Base-by-base conservation (phyloP, 2,113 vertebrate genomes). In the Pogona vitticeps region DNA sequence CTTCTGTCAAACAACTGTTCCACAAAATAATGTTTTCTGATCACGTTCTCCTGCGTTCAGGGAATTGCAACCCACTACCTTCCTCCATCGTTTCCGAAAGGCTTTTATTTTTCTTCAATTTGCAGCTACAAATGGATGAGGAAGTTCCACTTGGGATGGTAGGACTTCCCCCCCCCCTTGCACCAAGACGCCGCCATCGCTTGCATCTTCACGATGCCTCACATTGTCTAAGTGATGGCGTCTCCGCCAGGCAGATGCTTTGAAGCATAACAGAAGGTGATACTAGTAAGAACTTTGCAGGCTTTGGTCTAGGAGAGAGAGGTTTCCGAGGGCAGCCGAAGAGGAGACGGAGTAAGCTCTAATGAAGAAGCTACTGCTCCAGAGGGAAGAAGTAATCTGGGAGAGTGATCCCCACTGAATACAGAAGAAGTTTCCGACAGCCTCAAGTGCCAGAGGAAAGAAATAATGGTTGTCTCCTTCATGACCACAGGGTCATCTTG, bases 21-120 rank as follows among this genome's bases (percentile, higher is more conserved):
- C 83, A 87, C 85, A 90, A 94, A 94, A 94, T 61, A 91, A 86
- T 13, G 9, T 91, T 91, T 88, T 42, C 20, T 59, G 3, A 15
- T 89, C 80, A 89, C 68, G 81, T 86, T 95, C 46, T 94, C 89
- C 82, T 91, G 92, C 93, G 91, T 78, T 18, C 76, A 0, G 0
- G 93, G 90, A 82, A 75, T 93, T 84, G 82, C 6, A 83, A 90
- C 12, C 14, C 10, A 83, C 88, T 86, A 90, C 91, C 91, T 82
- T 75, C 88, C 86, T 94, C 91, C 91, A 88, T 56, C 86, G 78
- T 89, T 92, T 90, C 86, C 88, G 9, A 89, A 91, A 86, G 17
- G 36, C 90, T 94, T 92, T 88, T 93, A 95, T 86, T 94, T 52
- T 86, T 92, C 92, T 88, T 94, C 92, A 88, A 89, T 68, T 61